Conservation (phyloP, 2,888 invertebrate genomes). For the Pollenia angustigena region DNA sequence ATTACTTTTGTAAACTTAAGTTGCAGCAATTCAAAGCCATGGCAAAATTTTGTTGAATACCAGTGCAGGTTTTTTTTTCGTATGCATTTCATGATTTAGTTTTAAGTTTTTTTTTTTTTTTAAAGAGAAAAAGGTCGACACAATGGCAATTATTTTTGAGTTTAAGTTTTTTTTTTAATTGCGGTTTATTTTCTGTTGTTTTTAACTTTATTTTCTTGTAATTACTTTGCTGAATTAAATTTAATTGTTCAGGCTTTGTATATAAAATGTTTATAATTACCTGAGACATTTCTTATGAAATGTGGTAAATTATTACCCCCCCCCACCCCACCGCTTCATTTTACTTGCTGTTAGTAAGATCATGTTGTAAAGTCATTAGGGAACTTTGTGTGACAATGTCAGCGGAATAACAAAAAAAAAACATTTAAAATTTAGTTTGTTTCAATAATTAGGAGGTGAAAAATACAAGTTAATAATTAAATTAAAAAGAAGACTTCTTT, state of each 20-base stretch:
- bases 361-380: constrained; percentile 12
- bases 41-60: constrained; percentile 24
- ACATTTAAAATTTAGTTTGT: constrained; percentile 3
- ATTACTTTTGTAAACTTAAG: constrained; percentile 20
- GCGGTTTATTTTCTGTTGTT: neutral
- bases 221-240: constrained; percentile 47
- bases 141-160: constrained; percentile 54
- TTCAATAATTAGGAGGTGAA: neutral
- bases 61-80: constrained; percentile 9
- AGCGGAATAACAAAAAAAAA: no score
- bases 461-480: neutral
- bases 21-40: constrained; percentile 60
- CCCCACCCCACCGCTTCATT: neutral
- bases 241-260: constrained; percentile 48
- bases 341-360: constrained; percentile 5
- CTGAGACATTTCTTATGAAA: constrained; percentile 32
- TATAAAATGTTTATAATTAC: constrained; percentile 51
- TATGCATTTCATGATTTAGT: constrained; percentile 23
- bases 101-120: neutral
- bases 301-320: neutral
- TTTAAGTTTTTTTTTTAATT: constrained; percentile 12
- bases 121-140: constrained; percentile 42
- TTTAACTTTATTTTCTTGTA: neutral
- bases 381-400: constrained; percentile 15
- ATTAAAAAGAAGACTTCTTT: no score